phyloP scores from a whole-genome alignment of 2,888 invertebrate genomes.

The Pseudanteris insignis region DNA sequence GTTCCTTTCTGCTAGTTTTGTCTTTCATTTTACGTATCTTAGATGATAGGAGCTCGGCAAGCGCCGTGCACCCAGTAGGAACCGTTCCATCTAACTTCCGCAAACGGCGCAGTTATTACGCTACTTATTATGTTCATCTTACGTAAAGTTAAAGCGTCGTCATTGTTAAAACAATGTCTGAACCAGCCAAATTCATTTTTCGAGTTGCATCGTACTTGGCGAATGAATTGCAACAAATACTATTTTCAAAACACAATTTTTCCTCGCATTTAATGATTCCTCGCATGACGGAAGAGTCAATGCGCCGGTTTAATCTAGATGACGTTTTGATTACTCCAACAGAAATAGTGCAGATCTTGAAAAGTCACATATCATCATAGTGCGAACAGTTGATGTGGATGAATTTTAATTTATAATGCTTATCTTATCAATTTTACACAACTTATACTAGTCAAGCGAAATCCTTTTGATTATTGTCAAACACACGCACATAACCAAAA shows the following conservation, averaged over 20 bases:
- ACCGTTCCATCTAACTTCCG: constrained; percentile 16
- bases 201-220: not conserved
- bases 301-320: constrained; percentile 14
- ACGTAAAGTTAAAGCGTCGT: constrained; percentile 13
- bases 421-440: constrained; percentile 27
- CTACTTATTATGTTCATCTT: constrained; percentile 16
- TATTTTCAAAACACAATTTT: too few relatives aligned
- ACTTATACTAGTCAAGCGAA: constrained; percentile 9
- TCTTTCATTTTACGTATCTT: constrained; percentile 10
- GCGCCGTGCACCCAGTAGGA: constrained; percentile 3
- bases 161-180: constrained; percentile 13
- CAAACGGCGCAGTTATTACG: constrained; percentile 1
- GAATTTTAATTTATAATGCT: constrained; percentile 28
- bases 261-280: constrained; percentile 14
- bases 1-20: constrained; percentile 3
- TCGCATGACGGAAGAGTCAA: constrained; percentile 20
- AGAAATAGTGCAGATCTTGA: constrained; percentile 11
- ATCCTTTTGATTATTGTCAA: constrained; percentile 6
- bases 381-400: constrained; percentile 11
- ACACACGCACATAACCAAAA: too few relatives aligned
- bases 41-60: constrained; percentile 1
- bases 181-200: constrained; percentile 14
- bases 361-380: constrained; percentile 1
- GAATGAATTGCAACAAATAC: constrained; percentile 7
- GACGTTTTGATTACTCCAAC: constrained; percentile 10